Base-by-base conservation (phyloP, 2,113 vertebrate species). In the Ophiodon elongatus region DNA sequence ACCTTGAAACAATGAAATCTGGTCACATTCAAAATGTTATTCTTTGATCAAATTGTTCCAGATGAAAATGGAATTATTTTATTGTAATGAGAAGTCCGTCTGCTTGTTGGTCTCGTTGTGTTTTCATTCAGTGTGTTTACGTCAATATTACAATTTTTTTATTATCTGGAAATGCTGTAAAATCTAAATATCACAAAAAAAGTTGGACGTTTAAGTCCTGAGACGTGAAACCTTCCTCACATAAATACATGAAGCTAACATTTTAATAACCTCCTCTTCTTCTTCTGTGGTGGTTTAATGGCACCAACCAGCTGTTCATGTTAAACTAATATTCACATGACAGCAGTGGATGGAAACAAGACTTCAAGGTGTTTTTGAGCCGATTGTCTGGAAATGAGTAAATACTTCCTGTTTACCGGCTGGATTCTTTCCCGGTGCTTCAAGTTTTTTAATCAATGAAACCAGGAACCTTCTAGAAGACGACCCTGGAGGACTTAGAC, bases 401-500 rank as follows among this genome's bases (percentile, higher is more conserved):
- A n/a, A n/a, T n/a, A 41, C 45, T 47, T 47, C 15, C 45, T 47
- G 45, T 50, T 50, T 10, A 39, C 2, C 39, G 9, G 39, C 39
- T 11, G 8, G 39, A 39, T 39, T 39, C 39, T 39, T 41, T 41
- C 37, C 8, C 37, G n/a, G n/a, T n/a, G n/a, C n/a, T n/a, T n/a
- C 2, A 14, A 25, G 74, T 67, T n/a, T 65, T 15, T 65, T 25
- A n/a, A 39, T 47, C 27, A 37, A 62, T 14, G 8, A 14, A 43
- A 2, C n/a, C n/a, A n/a, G 27, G 21, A 52, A 57, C 35, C 33
- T 29, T 33, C 31, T 83, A 93, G 72, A 92, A 89, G 50, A 94
- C 62, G n/a, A 94, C 83, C 62, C 92, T 75, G 2, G 92, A 94
- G 25, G 93, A 94, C 73, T 95, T 96, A 56, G 95, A 91, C 47